Evolutionary conservation across 2,888 invertebrate genomes (phyloP), one percentile per base, ranked within the genome.

Genomic region (Pristionchus exspectatus): DNA sequence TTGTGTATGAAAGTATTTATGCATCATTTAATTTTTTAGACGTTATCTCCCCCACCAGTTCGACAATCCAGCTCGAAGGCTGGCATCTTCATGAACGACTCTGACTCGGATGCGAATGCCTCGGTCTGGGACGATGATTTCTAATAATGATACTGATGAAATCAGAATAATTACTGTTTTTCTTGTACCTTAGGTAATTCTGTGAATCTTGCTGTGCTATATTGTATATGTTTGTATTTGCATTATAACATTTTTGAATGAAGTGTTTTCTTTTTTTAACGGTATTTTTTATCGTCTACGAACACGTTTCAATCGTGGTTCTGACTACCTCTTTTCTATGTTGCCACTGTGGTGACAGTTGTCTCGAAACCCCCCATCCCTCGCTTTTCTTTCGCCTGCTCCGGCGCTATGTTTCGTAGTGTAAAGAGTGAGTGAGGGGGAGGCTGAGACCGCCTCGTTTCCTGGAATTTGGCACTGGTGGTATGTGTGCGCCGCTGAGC

Each of bases 381-480:
- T 14, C 30, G 7, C 27, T 14, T 83, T 84, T 59, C 59, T 84
- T 59, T 84, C 56, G 27, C 84, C 59, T 59, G 84, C 84, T 27
- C 27, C 27, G 59, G n/a, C 50, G n/a, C 56, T 84, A 84, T 84
- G 84, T 84, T 84, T 84, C 84, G 84, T 84, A 59, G 84, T 84
- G 84, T 84, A 84, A 54, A 84, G 84, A 84, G 84, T 59, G 84
- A 59, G 84, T 59, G 84, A 30, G 84, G 84, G 84, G 84, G 84
- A 84, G 56, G 84, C 27, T 59, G 84, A 59, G 54, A 27, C 84
- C 84, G 84, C 59, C 84, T 30, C 84, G 44, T 84, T 84, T 84
- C 84, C 84, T 59, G 59, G 84, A 84, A 84, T 83, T 38, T 54
- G 83, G 84, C 59, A 84, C 56, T 84, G 84, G 84, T 84, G 84